phyloP scores from a whole-genome alignment of 2,797 vertebrate genomes.

The Hippopotamyrus pictus region DNA sequence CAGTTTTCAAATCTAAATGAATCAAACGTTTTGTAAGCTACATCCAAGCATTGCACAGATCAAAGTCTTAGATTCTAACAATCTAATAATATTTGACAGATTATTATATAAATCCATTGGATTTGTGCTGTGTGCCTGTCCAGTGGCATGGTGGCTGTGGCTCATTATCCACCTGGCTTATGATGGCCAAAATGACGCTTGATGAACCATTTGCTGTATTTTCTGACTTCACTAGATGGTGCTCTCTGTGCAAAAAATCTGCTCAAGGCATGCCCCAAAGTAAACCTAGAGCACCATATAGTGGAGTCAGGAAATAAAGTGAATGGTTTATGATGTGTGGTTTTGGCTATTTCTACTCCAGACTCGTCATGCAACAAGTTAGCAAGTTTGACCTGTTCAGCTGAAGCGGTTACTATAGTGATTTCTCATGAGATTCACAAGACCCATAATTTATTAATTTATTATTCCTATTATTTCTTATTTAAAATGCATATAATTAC shows the following conservation, averaged over 20 bases:
- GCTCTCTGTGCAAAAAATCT: background rate
- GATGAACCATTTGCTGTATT: background rate
- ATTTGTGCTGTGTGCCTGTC: background rate
- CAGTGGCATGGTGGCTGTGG: background rate
- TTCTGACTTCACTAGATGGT: background rate
- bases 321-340: background rate
- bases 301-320: background rate
- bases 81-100: background rate
- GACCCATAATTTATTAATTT: background rate
- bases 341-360: background rate
- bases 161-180: background rate
- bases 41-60: background rate
- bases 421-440: background rate
- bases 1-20: background rate
- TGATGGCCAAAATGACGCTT: background rate
- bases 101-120: background rate
- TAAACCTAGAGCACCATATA: background rate
- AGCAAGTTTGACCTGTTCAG: background rate
- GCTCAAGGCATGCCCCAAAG: background rate
- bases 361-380: background rate
- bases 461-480: background rate
- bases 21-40: background rate
- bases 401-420: background rate
- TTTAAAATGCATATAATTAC: background rate
- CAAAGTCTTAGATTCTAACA: background rate